Evolutionary conservation across 2,113 vertebrate species (phyloP).

Genomic region (Oxyura jamaicensis): DNA sequence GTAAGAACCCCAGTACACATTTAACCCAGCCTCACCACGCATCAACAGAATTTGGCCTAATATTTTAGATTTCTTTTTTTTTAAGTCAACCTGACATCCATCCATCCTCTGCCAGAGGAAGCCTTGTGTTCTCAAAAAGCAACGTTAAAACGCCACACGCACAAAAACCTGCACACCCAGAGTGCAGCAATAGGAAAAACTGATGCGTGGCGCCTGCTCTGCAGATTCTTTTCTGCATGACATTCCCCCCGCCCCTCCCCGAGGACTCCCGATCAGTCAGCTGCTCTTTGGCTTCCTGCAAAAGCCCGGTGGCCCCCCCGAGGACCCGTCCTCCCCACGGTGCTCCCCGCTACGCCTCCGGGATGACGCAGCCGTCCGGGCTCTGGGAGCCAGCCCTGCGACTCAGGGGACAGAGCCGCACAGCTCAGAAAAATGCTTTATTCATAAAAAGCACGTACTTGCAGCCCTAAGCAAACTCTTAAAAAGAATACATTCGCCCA

Average conservation of each 20-base stretch:
- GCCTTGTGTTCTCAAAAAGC: background rate
- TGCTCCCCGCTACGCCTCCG: accelerated
- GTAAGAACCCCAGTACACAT: too few species aligned
- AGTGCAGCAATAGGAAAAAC: background rate
- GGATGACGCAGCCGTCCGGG: background rate
- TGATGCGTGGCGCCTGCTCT: background rate
- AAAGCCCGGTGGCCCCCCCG: background rate
- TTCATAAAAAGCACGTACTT: background rate
- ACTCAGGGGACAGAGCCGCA: background rate
- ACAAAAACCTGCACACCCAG: background rate
- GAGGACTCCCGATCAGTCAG: background rate
- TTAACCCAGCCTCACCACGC: background rate
- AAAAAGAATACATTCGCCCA: background rate
- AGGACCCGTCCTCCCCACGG: accelerated
- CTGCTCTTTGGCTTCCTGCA: background rate
- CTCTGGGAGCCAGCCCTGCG: background rate
- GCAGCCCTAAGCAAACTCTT: background rate
- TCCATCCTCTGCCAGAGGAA: background rate
- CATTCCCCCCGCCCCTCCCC: background rate
- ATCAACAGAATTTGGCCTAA: background rate
- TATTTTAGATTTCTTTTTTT: background rate
- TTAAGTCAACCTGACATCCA: background rate
- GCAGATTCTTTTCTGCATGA: background rate
- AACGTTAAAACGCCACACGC: background rate
- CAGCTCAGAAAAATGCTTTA: background rate